These are phyloP conservation scores for Mionectes macconnelli DNA, from an alignment of 2,113 vertebrate species.

Conservation along the genomic window DNA sequence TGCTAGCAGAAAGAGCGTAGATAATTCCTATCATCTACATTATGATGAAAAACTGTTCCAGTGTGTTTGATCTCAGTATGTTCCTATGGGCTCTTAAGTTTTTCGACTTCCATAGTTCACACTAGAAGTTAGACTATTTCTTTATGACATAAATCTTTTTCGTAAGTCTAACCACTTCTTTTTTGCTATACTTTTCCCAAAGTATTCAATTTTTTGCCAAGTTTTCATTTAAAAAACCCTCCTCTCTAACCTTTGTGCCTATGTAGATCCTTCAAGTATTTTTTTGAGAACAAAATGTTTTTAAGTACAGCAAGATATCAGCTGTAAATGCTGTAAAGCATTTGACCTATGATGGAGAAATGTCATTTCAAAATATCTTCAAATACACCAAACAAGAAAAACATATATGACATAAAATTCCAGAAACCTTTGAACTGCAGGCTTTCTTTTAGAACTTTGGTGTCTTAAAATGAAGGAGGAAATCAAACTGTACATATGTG, in stretches of 20 bases:
- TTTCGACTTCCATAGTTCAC: background rate
- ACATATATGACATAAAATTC: background rate
- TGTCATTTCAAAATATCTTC: background rate
- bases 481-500: background rate
- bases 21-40: background rate
- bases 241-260: background rate
- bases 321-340: background rate
- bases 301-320: background rate
- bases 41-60: background rate
- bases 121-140: background rate
- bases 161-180: background rate
- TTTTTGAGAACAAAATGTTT: background rate
- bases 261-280: background rate
- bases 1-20: background rate
- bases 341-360: constrained; percentile 18
- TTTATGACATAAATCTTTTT: background rate
- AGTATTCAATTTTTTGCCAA: background rate
- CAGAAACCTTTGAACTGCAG: background rate
- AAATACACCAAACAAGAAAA: constrained; percentile 9
- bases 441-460: background rate
- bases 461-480: background rate
- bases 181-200: background rate
- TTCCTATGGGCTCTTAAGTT: background rate
- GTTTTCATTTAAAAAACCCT: background rate
- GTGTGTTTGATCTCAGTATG: background rate